Conservation (phyloP, 2,888 invertebrate species). For the Lasiommata megera region DNA sequence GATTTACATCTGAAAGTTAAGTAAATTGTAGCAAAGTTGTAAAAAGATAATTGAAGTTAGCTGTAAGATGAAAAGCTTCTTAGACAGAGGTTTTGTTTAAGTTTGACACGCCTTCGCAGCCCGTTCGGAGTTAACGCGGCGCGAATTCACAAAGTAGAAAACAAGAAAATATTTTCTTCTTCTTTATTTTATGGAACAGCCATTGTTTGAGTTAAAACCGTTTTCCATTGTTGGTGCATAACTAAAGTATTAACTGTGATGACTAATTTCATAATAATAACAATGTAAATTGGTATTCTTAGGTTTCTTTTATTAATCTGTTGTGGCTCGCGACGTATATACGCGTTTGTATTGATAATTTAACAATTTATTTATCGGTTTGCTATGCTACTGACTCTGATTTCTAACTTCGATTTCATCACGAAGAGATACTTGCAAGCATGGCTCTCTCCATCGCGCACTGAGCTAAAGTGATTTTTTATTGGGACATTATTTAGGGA, state of each 20-base stretch:
- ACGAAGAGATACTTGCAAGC: too few species aligned
- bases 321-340: too few species aligned
- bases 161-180: background rate
- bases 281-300: background rate
- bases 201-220: background rate
- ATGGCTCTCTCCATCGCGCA: too few species aligned
- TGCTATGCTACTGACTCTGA: too few species aligned
- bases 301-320: too few species aligned
- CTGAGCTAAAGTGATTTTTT: too few species aligned
- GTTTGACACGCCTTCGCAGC: conserved; percentile 10
- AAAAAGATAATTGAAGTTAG: conserved; percentile 19
- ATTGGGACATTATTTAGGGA: too few species aligned
- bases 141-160: conserved; percentile 13
- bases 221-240: background rate
- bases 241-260: background rate
- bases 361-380: too few species aligned
- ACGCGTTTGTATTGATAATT: too few species aligned
- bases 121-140: background rate
- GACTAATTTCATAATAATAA: background rate
- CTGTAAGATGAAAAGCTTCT: conserved; percentile 16
- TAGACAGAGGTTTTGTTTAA: conserved; percentile 21
- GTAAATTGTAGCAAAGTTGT: conserved; percentile 5
- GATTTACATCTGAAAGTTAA: background rate
- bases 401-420: too few species aligned
- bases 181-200: background rate